phyloP scores from a whole-genome alignment of 2,888 invertebrate genomes.

The Cosmorhoe ocellata region DNA sequence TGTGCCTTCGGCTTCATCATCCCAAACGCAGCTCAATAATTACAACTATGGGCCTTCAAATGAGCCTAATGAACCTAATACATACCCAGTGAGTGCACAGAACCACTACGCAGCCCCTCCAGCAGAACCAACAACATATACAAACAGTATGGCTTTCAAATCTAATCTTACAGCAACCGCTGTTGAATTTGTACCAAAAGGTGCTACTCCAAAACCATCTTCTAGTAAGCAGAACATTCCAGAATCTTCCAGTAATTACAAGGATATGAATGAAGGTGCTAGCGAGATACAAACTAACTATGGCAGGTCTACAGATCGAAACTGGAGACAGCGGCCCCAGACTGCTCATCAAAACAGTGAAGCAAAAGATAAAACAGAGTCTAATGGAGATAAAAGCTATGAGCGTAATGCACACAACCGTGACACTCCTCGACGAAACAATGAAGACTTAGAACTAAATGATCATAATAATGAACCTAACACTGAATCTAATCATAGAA shows the following conservation, averaged over 20 bases:
- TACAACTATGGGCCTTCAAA: slow-evolving; percentile 53
- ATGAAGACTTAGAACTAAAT: slow-evolving; percentile 37
- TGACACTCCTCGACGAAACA: slow-evolving; percentile 41
- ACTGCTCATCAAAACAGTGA: slow-evolving; percentile 42
- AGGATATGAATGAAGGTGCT: slow-evolving; percentile 35
- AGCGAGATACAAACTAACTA: slow-evolving; percentile 41
- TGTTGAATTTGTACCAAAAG: slow-evolving; percentile 82
- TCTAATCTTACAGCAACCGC: slow-evolving; percentile 82
- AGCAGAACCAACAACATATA: slow-evolving; percentile 46
- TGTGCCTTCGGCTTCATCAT: slow-evolving; percentile 45
- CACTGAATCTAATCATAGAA: slow-evolving; percentile 36
- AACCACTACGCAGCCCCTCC: slow-evolving; percentile 45
- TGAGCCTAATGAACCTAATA: slow-evolving; percentile 44
- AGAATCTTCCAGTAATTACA: slow-evolving; percentile 44
- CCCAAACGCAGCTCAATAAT: slow-evolving; percentile 53
- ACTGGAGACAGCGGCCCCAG: slow-evolving; percentile 68
- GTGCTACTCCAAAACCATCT: slow-evolving; percentile 44
- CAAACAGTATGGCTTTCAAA: slow-evolving; percentile 62
- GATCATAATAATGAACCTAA: slow-evolving; percentile 16
- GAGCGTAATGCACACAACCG: slow-evolving; percentile 44
- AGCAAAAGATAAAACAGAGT: slow-evolving; percentile 34
- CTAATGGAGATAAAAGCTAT: slow-evolving; percentile 41
- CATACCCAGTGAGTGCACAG: slow-evolving; percentile 49
- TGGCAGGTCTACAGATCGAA: slow-evolving; percentile 56
- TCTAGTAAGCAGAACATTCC: slow-evolving; percentile 48